Base-by-base conservation (phyloP, 1,140 invertebrate species). In the Rhynchophorus ferrugineus region DNA sequence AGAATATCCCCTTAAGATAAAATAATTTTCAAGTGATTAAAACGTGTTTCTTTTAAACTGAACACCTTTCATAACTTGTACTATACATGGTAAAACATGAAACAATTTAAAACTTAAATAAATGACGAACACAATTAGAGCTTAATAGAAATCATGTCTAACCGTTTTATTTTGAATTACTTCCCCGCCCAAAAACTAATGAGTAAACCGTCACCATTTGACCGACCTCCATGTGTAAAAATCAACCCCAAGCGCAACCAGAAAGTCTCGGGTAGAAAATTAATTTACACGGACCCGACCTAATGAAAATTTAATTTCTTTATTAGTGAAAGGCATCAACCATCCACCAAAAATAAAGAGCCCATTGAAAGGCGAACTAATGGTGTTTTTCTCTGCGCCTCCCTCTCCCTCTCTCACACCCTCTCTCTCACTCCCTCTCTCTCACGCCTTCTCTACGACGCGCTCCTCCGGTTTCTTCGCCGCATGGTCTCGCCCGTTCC, bases 241-340 rank as follows among this genome's bases (percentile, higher is more conserved):
- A 17, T 41, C n/a, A 41, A 41, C 7, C 38, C 3, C 6, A 2
- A 18, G 9, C 16, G 16, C 16, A 3, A 2, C 35, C 35, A 14
- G 11, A n/a, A n/a, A n/a, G n/a, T n/a, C n/a, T n/a, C n/a, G n/a
- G 18, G 38, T 18, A 18, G 38, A 41, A 41, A 41, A 41, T 41
- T 41, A 17, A 41, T 41, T 41, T 17, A 41, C 18, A 5, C 1
- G 17, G 38, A 14, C 14, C 1, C 11, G 16, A 3, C n/a, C 17
- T 41, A 41, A 41, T 41, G 38, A 41, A 41, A 18, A 18, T 41
- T 41, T 41, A 41, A 41, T 41, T 41, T 41, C 38, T 41, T 41
- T 41, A 41, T 41, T 41, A 41, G 18, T 17, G 18, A 41, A 7
- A 17, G 3, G 14, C 18, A 41, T 17, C 14, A 3, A 41, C 11